These are phyloP conservation scores for Urechis unicinctus DNA, from an alignment of 2,888 invertebrate species.

Conservation along the genomic window DNA sequence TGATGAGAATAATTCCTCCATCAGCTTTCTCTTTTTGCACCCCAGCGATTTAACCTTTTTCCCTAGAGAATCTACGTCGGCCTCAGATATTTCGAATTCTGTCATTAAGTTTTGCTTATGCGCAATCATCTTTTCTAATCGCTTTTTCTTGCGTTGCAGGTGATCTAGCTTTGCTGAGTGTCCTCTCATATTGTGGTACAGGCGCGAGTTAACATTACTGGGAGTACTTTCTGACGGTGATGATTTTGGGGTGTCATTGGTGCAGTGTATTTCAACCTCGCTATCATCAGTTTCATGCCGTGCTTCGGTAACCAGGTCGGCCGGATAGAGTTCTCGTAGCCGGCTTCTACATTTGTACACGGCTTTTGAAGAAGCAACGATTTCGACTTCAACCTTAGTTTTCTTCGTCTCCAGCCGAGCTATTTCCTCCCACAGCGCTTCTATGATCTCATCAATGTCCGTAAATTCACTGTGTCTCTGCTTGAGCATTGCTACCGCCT, in stretches of 20 bases:
- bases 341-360: constrained; percentile 1
- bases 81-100: background rate
- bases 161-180: constrained; percentile 2
- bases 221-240: too few species aligned
- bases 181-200: background rate
- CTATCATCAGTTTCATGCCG: background rate
- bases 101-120: background rate
- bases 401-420: constrained; percentile 3
- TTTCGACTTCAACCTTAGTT: constrained; percentile 5
- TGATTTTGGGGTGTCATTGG: background rate
- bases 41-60: background rate
- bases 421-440: background rate
- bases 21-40: background rate
- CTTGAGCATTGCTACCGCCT: constrained; percentile 3
- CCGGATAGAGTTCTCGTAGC: constrained; percentile 1
- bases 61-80: background rate
- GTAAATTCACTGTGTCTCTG: constrained; percentile 1
- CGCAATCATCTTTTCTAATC: background rate
- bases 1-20: background rate
- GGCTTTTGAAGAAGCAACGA: constrained; percentile 1
- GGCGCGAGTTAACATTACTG: too few species aligned
- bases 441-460: background rate
- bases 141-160: background rate
- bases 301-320: background rate
- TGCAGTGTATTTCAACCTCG: background rate